Base-by-base conservation (phyloP, 2,888 invertebrate genomes). In the Chesias legatella region DNA sequence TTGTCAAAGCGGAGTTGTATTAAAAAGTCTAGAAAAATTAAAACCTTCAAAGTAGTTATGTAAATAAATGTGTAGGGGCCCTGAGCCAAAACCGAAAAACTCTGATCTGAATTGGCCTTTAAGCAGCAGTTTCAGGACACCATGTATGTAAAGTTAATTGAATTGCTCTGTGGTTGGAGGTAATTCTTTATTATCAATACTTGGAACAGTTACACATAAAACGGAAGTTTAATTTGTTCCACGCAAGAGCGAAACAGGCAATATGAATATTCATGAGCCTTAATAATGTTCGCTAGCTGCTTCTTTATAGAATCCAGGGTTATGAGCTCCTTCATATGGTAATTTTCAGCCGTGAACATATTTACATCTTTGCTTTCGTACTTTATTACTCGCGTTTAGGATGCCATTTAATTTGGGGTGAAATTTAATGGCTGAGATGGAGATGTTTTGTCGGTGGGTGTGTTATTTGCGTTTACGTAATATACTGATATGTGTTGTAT, bases 211-310 rank as follows among this genome's bases (percentile, higher is more conserved):
- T 40, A 41, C 25, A 36, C 28, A 43, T 37, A 40, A 44, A 48
- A 43, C 40, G 47, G 48, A 44, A 51, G 48, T 46, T 57, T 48
- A 58, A 60, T 57, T 60, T 53, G 56, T 55, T 55, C 43, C 43
- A 51, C 40, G 40, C 33, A 43, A 34, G 48, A 63, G 47, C 49
- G 49, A 43, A 28, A 33, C 43, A 41, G 43, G 32, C 44, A 31
- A 42, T 41, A 60, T 67, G 56, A 66, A 67, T 67, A 67, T 67
- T 60, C 64, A 67, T 62, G 47, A 40, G 39, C 43, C 42, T 43
- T 51, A 58, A 53, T 52, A 58, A 47, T 48, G 50, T 50, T 51
- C 44, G 34, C 52, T 43, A 43, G 51, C 39, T 54, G 59, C 53
- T 65, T 58, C 63, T 57, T 58, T 56, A 61, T 48, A 55, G 46